Base-by-base conservation (phyloP, 2,113 vertebrate species). In the Protobothrops mucrosquamatus region DNA sequence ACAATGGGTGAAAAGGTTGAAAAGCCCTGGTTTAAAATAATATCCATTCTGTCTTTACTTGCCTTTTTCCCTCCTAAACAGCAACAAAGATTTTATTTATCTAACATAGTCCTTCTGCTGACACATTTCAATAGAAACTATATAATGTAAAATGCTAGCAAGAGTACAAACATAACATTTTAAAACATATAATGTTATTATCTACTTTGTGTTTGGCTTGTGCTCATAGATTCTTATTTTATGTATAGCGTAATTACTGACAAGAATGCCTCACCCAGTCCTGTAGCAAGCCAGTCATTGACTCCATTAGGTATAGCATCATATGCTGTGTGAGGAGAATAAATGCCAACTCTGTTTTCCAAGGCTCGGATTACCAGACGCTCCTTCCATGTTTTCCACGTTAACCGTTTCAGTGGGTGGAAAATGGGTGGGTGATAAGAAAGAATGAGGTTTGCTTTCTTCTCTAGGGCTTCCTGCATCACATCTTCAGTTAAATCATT, bases 391-490 rank as follows among this genome's bases (percentile, higher is more conserved):
- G 93, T 97, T 9, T 92, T 94, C 97, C 98, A 98, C 18, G 98
- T 98, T 15, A 99, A 69, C 0, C 96, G 97, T 88, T 98, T 98
- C 74, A 99, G 96, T 0, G 99, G 97, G 4, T 95, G 95, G 96
- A 99, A 99, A 51, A 99, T 92, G 0, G 99, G 99, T 0, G 99
- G 99, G 89, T 99, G 99, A 95, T 99, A 99, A 0, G 99, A 99
- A 52, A 99, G 96, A 22, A 99, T 95, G n/a, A 99, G 98, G 69
- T 99, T 97, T 0, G 98, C 98, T 85, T 86, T 96, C 96, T 96
- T 96, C 23, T 95, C 96, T 95, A 98, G 97, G 0, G 98, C 99
- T 95, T 99, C 99, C 20, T 98, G 97, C 98, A 99, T 99, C 92
- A 99, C 99, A 0, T 96, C 96, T 24, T 98, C 97, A 0, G 98